Evolutionary conservation across 2,797 vertebrate genomes (phyloP).

Genomic region (Podarcis lilfordi): DNA sequence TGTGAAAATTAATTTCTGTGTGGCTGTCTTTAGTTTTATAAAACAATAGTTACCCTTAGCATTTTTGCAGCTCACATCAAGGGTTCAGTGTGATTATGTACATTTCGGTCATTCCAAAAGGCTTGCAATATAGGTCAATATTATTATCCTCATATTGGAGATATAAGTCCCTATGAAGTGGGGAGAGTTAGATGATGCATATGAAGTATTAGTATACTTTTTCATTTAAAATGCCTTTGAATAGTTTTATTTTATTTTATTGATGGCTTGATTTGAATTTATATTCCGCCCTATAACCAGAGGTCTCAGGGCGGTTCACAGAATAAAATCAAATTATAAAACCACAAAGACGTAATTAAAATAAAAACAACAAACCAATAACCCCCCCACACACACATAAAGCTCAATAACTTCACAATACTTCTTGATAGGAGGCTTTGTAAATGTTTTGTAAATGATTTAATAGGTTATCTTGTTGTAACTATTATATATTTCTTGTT

Average conservation of each 20-base stretch:
- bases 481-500: constrained; percentile 4
- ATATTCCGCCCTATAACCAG: neutral
- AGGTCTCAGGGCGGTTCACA: too few species aligned
- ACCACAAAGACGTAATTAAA: too few species aligned
- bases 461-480: neutral
- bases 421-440: neutral
- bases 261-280: neutral
- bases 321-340: too few species aligned
- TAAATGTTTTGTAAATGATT: neutral
- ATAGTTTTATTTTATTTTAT: neutral
- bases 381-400: neutral
- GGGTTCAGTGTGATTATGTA: neutral
- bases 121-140: neutral
- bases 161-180: neutral
- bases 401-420: neutral
- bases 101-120: neutral
- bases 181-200: too few species aligned
- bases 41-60: neutral
- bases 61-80: neutral
- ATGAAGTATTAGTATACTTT: neutral
- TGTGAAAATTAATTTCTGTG: neutral
- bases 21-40: neutral
- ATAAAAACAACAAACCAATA: neutral
- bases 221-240: neutral
- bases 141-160: neutral